phyloP scores from a whole-genome alignment of 2,888 invertebrate species.

The Fragum fragum region DNA sequence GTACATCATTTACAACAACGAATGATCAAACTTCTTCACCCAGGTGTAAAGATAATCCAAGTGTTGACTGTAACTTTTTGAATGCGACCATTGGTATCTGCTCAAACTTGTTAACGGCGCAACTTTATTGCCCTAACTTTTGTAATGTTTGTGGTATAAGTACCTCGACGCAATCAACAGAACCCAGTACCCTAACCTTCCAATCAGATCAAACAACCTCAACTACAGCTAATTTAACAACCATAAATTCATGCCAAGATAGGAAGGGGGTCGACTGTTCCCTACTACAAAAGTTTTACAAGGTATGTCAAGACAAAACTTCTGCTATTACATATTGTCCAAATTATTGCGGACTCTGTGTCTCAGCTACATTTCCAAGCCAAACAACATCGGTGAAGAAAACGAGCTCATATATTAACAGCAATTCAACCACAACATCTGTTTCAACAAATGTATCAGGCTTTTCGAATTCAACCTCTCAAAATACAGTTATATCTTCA shows the following conservation, averaged over 20 bases:
- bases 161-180: not conserved
- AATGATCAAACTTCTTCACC: not conserved
- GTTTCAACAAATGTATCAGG: not conserved
- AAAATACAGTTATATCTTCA: not conserved
- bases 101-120: slow-evolving; percentile 24
- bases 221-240: not conserved
- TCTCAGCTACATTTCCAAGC: not conserved
- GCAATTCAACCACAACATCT: not conserved
- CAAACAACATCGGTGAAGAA: not conserved
- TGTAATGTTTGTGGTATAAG: slow-evolving; percentile 37
- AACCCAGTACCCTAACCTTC: not conserved
- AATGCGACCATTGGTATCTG: slow-evolving; percentile 27
- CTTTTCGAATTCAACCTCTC: not conserved
- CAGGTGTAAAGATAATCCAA: slow-evolving; percentile 28
- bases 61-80: slow-evolving; percentile 32
- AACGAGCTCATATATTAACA: not conserved
- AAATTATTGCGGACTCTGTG: slow-evolving; percentile 36
- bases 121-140: slow-evolving; percentile 31
- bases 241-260: slow-evolving; percentile 24
- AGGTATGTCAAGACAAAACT: slow-evolving; percentile 23
- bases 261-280: slow-evolving; percentile 33
- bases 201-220: not conserved
- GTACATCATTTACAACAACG: not conserved
- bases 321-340: slow-evolving; percentile 33
- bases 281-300: slow-evolving; percentile 10